Evolutionary conservation across 2,113 vertebrate species (phyloP).

Genomic region (Scatophagus argus): DNA sequence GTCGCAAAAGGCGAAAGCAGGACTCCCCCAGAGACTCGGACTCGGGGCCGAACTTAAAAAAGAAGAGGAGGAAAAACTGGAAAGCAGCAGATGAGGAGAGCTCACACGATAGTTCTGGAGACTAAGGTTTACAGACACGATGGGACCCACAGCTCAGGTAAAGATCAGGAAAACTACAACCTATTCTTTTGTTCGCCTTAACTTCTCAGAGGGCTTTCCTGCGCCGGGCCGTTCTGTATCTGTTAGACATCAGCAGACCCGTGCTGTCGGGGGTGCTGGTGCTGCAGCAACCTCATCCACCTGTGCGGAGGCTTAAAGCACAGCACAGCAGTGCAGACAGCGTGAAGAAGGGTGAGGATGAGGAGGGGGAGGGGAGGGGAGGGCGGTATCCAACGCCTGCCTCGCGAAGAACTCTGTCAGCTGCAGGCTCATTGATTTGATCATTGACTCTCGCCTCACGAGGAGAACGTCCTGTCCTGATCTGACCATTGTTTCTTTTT

Average conservation of each 20-base stretch:
- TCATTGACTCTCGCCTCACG: constrained; percentile 25
- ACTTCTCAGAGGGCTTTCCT: constrained; percentile 38
- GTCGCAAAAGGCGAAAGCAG: constrained; percentile 72
- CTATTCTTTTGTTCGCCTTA: constrained; percentile 33
- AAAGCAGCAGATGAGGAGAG: constrained; percentile 89
- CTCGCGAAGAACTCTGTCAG: constrained; percentile 30
- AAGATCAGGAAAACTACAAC: constrained; percentile 31
- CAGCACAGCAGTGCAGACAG: constrained; percentile 33
- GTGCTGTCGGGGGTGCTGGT: constrained; percentile 35
- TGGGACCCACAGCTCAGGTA: constrained; percentile 25
- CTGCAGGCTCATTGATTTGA: constrained; percentile 52
- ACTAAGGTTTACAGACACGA: constrained; percentile 65
- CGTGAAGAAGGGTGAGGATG: constrained; percentile 36
- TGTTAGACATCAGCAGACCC: constrained; percentile 56
- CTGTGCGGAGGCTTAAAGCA: constrained; percentile 36
- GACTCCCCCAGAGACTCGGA: constrained; percentile 73
- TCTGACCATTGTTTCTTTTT: constrained; percentile 3
- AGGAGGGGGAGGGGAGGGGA: too few relatives aligned
- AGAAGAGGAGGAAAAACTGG: constrained; percentile 89
- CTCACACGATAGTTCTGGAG: constrained; percentile 89
- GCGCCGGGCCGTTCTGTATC: constrained; percentile 37
- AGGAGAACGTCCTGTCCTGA: constrained; percentile 25
- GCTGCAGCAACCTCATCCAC: constrained; percentile 56
- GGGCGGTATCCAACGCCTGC: constrained; percentile 18
- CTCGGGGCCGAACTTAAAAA: constrained; percentile 60